A percentile compares a stretch with the other conserved stretches of the same genome.
These are phyloP conservation scores for Camelus dromedarius DNA, from an alignment of 2,113 vertebrate species.

Conservation along the genomic window DNA sequence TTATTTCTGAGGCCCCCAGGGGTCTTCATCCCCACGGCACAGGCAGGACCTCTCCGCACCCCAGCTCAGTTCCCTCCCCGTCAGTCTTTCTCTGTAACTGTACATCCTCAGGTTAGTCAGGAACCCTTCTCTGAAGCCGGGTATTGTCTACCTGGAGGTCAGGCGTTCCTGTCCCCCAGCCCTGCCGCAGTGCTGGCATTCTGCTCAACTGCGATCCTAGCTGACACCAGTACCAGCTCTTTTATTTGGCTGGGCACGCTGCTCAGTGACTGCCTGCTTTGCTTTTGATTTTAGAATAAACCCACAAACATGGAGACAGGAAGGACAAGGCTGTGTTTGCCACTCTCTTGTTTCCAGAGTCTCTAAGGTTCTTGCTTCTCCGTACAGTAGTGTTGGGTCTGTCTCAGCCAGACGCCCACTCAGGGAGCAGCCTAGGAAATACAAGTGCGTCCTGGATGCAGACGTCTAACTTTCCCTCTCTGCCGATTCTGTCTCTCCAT, in stretches of 20 bases:
- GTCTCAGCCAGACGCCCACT: fast-evolving
- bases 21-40: background rate
- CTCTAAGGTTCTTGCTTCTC: background rate
- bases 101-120: background rate
- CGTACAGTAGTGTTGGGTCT: fast-evolving
- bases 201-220: background rate
- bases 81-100: background rate
- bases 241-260: background rate
- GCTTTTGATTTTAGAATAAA: conserved; percentile 39
- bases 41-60: no score
- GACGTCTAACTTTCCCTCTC: background rate
- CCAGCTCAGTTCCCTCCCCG: background rate
- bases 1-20: background rate
- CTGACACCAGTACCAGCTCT: background rate
- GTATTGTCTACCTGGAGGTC: background rate
- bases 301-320: background rate
- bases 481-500: background rate
- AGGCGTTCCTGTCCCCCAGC: background rate
- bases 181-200: background rate
- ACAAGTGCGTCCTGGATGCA: no score
- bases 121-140: background rate
- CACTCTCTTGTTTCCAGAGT: background rate
- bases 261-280: background rate
- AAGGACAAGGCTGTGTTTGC: background rate
- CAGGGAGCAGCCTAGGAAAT: background rate